These are phyloP conservation scores for Amphimedon queenslandica DNA, from an alignment of 37 sponge, comb jelly and placozoan species.

Conservation along the genomic window DNA sequence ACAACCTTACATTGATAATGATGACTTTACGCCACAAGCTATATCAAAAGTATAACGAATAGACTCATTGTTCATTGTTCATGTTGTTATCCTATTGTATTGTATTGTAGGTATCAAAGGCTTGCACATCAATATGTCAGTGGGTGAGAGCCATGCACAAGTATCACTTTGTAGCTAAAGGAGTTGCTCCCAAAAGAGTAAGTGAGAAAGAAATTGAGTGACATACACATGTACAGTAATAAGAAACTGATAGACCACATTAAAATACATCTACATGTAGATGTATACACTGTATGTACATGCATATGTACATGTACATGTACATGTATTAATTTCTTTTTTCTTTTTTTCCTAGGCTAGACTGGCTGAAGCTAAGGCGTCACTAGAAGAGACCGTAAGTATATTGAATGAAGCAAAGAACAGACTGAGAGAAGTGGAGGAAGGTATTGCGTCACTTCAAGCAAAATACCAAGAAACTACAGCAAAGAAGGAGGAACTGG, in stretches of 20 bases:
- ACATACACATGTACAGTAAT: not conserved
- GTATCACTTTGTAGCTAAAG: constrained; percentile 92
- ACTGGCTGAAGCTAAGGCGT: constrained; percentile 75
- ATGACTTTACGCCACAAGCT: constrained; percentile 84
- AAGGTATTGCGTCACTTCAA: constrained; percentile 84
- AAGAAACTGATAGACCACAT: too few species aligned
- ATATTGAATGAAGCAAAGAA: constrained; percentile 81
- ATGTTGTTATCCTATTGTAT: too few species aligned
- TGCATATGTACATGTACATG: too few species aligned
- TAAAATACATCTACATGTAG: too few species aligned
- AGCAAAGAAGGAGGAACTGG: constrained; percentile 93
- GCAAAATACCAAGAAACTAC: constrained; percentile 86
- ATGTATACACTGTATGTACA: too few species aligned
- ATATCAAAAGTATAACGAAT: constrained; percentile 64
- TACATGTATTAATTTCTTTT: not conserved
- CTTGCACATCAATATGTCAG: constrained; percentile 97
- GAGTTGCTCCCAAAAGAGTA: constrained; percentile 95
- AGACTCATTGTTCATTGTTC: not conserved
- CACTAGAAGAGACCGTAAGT: constrained; percentile 77
- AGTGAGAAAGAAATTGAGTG: constrained; percentile 8
- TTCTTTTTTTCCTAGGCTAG: constrained; percentile 44
- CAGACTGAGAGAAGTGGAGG: constrained; percentile 88
- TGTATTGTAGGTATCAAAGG: constrained; percentile 67
- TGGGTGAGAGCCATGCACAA: constrained; percentile 99
- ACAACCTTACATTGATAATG: constrained; percentile 94